Conservation (phyloP, 2,113 vertebrate genomes). For the Xyrauchen texanus region DNA sequence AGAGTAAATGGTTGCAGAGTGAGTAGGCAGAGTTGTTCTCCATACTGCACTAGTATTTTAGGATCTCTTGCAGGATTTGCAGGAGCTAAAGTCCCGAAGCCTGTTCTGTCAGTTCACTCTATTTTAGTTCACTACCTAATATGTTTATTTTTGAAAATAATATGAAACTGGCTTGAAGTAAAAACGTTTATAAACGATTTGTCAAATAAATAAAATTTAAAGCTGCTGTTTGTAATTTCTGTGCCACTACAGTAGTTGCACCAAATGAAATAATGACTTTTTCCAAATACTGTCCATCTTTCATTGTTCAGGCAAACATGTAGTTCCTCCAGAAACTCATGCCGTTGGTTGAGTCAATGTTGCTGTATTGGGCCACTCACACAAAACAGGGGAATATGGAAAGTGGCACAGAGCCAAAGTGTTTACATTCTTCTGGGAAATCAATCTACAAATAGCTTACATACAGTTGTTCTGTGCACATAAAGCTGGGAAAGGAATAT, state of each 20-base stretch:
- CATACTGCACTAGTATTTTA: neutral
- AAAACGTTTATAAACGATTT: neutral
- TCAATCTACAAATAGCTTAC: neutral
- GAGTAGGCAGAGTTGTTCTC: conserved; percentile 62
- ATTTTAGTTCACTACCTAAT: no score
- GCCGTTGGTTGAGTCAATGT: no score
- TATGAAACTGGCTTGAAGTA: no score
- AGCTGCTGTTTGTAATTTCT: neutral
- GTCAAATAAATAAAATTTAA: no score
- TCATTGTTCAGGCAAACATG: neutral
- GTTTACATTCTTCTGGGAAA: neutral
- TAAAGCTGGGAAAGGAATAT: neutral
- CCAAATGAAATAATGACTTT: neutral
- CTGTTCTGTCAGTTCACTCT: no score
- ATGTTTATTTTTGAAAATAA: no score
- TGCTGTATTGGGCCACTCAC: neutral
- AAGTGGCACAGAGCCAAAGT: neutral
- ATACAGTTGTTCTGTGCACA: neutral
- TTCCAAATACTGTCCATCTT: neutral
- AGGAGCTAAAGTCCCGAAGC: no score
- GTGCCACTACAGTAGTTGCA: neutral
- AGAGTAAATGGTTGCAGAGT: conserved; percentile 80
- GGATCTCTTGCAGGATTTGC: neutral
- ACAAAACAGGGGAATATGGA: neutral
- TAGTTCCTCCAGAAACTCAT: neutral